These are phyloP conservation scores for Halictus ligatus DNA, from an alignment of 2,888 invertebrate species.

Conservation along the genomic window DNA sequence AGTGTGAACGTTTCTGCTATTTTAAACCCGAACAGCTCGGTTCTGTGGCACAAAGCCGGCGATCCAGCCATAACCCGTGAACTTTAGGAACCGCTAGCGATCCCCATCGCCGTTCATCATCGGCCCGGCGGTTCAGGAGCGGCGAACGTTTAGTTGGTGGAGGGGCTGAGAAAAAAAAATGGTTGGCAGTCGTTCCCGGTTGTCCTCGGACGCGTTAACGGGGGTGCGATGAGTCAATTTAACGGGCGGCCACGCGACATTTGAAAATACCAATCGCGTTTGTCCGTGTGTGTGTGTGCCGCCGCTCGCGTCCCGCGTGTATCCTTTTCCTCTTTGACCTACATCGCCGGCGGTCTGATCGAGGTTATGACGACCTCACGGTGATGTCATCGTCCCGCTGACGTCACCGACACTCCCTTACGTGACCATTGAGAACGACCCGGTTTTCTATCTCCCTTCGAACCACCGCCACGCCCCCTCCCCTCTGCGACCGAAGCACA, in stretches of 20 bases:
- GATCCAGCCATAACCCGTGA: background rate
- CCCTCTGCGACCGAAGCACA: background rate
- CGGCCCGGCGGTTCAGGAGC: background rate
- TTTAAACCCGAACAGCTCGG: background rate
- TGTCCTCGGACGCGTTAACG: constrained; percentile 8
- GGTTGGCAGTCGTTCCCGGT: constrained; percentile 14
- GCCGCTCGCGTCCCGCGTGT: background rate
- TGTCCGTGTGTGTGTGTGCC: background rate
- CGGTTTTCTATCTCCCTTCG: constrained; percentile 67
- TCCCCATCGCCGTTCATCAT: background rate
- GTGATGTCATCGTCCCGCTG: constrained; percentile 77
- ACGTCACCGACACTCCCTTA: constrained; percentile 76
- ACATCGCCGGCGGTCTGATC: constrained; percentile 53
- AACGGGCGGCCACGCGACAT: constrained; percentile 38
- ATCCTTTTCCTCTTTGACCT: constrained; percentile 44
- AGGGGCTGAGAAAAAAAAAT: background rate
- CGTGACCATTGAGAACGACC: constrained; percentile 78
- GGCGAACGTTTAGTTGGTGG: background rate
- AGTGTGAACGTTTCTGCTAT: background rate
- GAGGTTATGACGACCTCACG: constrained; percentile 71
- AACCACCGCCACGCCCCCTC: constrained; percentile 26
- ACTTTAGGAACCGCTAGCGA: background rate
- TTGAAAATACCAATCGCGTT: constrained; percentile 34
- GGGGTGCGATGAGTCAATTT: constrained; percentile 42
- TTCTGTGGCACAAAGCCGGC: background rate